A percentile compares a stretch with the other conserved stretches of the same genome.
These are phyloP conservation scores for Spizaetus ornatus DNA, from an alignment of 2,113 vertebrate species.

Conservation along the genomic window DNA sequence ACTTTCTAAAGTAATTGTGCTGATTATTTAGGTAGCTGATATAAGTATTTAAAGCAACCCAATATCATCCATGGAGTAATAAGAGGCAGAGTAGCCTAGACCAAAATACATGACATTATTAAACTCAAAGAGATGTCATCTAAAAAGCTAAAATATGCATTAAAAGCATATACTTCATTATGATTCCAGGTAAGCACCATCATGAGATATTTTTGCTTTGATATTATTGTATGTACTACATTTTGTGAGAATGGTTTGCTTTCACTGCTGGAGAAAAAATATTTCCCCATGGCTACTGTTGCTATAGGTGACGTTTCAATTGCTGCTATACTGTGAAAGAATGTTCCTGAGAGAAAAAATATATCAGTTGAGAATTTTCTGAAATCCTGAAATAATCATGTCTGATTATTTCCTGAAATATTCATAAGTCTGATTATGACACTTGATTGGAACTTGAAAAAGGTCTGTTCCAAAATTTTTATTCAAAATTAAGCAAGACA, in stretches of 20 bases:
- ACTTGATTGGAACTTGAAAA: neutral
- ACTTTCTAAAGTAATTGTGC: neutral
- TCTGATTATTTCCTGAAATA: neutral
- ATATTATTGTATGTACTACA: neutral
- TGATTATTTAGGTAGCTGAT: neutral
- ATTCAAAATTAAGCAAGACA: neutral
- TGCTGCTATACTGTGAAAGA: neutral
- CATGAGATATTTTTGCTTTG: neutral
- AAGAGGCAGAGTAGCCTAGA: neutral
- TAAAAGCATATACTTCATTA: neutral
- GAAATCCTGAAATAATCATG: neutral
- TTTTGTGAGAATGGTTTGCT: neutral
- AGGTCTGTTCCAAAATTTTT: neutral
- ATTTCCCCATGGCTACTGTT: conserved; percentile 53
- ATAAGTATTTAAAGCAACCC: neutral
- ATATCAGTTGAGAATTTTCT: neutral
- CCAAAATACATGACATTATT: neutral
- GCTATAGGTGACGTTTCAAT: conserved; percentile 39
- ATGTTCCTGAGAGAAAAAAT: neutral
- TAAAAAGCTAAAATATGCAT: neutral
- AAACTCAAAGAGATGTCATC: neutral
- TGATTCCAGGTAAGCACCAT: neutral
- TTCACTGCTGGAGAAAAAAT: neutral
- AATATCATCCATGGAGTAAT: neutral
- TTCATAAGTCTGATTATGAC: neutral